These are phyloP conservation scores for Macquaria ambigua DNA, from an alignment of 2,113 vertebrate genomes.

Conservation along the genomic window DNA sequence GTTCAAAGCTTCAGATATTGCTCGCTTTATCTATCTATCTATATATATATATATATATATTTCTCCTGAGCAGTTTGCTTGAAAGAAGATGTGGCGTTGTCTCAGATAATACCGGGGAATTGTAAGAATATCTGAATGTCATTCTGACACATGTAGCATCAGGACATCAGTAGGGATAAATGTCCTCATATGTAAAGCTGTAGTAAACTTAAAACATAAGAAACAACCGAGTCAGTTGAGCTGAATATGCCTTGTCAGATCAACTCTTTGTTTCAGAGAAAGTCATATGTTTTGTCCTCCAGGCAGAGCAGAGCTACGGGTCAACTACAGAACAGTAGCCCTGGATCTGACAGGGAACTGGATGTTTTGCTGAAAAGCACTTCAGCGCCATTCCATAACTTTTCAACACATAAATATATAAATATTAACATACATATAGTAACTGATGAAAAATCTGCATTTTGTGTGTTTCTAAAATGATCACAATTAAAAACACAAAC, in stretches of 20 bases:
- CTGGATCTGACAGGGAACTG: not conserved
- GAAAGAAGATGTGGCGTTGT: constrained; percentile 53
- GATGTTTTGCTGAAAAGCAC: not conserved
- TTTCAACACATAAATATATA: not conserved
- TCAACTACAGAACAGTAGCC: not conserved
- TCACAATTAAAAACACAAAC: not conserved
- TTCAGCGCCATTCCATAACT: not conserved
- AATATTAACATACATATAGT: not conserved
- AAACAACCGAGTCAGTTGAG: constrained; percentile 22
- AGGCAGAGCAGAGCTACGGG: constrained; percentile 1
- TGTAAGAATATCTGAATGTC: constrained; percentile 42
- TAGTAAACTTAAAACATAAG: not conserved
- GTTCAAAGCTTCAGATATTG: constrained; percentile 55
- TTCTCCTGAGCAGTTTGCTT: constrained; percentile 41
- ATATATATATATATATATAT: constrained; percentile 49
- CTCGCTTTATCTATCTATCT: constrained; percentile 57
- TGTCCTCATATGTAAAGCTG: constrained; percentile 24
- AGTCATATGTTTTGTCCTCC: not conserved
- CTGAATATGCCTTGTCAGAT: constrained; percentile 13
- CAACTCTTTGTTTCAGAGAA: constrained; percentile 8
- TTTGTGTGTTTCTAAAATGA: not conserved
- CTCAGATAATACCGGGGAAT: constrained; percentile 33
- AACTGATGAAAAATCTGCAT: not conserved
- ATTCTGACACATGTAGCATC: constrained; percentile 37
- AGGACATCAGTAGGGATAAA: constrained; percentile 35